phyloP scores from a whole-genome alignment of 1,140 invertebrate species.

The Zaprionus nigranus region DNA sequence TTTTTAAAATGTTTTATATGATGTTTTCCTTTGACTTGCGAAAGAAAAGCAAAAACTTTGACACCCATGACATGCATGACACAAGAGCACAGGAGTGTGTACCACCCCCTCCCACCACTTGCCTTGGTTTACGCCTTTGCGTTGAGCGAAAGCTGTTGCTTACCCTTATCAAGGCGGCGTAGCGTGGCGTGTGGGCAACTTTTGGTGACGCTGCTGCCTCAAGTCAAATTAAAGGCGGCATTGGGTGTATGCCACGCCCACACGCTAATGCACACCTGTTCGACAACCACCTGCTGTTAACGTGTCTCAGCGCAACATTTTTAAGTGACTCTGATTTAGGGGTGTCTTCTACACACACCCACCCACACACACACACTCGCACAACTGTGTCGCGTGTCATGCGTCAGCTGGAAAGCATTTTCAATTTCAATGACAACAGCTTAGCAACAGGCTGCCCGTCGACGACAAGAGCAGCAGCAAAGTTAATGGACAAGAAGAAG shows the following conservation, averaged over 20 bases:
- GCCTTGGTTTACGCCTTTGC: background rate
- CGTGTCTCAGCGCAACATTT: constrained; percentile 69
- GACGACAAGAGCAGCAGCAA: constrained; percentile 50
- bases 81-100: constrained; percentile 9
- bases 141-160: constrained; percentile 7
- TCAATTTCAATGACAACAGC: constrained; percentile 81
- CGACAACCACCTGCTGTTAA: constrained; percentile 79
- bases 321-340: constrained; percentile 81
- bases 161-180: constrained; percentile 49
- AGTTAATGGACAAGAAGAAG: constrained; percentile 75
- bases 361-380: background rate
- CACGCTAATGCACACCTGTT: constrained; percentile 54
- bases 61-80: constrained; percentile 32
- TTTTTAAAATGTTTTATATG: constrained; percentile 55
- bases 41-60: constrained; percentile 51
- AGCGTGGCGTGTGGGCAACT: constrained; percentile 36
- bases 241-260: constrained; percentile 11
- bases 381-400: constrained; percentile 66
- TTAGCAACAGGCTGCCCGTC: constrained; percentile 71
- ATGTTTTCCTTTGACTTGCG: constrained; percentile 17
- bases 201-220: constrained; percentile 15
- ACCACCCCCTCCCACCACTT: background rate
- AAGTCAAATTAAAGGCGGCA: constrained; percentile 39
- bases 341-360: constrained; percentile 6
- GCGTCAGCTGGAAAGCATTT: constrained; percentile 78